Evolutionary conservation across 1,140 invertebrate genomes (phyloP).

Genomic region (Neodiprion fabricii): DNA sequence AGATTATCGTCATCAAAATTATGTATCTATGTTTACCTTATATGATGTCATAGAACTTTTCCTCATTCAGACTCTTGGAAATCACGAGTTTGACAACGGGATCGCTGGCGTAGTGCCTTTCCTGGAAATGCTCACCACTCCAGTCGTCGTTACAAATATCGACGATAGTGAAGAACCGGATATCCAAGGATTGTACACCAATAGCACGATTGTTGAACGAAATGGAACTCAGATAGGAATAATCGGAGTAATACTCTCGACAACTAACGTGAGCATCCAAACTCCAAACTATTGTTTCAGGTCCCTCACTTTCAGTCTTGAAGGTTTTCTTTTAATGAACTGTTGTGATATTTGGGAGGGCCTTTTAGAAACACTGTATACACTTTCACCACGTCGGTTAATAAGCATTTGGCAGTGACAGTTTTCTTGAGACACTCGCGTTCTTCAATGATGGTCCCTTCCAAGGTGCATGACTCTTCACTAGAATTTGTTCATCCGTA

Average conservation of each 20-base stretch:
- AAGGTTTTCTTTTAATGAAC: too few relatives aligned
- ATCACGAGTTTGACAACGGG: conserved; percentile 89
- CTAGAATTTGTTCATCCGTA: conserved; percentile 33
- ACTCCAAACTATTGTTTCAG: not conserved
- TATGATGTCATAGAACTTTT: too few relatives aligned
- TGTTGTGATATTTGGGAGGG: too few relatives aligned
- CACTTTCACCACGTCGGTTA: too few relatives aligned
- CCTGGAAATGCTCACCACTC: conserved; percentile 67
- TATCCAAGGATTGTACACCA: conserved; percentile 62
- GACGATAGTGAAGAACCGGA: conserved; percentile 73
- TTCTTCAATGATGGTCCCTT: too few relatives aligned
- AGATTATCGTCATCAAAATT: too few relatives aligned
- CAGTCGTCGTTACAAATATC: conserved; percentile 79
- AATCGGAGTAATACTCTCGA: conserved; percentile 78
- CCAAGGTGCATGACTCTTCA: too few relatives aligned
- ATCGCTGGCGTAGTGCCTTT: conserved; percentile 78
- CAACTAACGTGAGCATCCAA: conserved; percentile 68
- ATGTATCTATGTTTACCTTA: too few relatives aligned
- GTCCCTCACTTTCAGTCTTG: too few relatives aligned
- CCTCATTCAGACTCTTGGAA: conserved; percentile 76
- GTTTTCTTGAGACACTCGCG: too few relatives aligned
- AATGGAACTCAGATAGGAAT: conserved; percentile 76
- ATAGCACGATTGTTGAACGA: conserved; percentile 66
- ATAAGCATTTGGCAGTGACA: too few relatives aligned
- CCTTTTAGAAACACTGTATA: too few relatives aligned